Evolutionary conservation across 2,797 vertebrate genomes (phyloP), one percentile per base, ranked within the genome.

Genomic region (Sarcophilus harrisii): DNA sequence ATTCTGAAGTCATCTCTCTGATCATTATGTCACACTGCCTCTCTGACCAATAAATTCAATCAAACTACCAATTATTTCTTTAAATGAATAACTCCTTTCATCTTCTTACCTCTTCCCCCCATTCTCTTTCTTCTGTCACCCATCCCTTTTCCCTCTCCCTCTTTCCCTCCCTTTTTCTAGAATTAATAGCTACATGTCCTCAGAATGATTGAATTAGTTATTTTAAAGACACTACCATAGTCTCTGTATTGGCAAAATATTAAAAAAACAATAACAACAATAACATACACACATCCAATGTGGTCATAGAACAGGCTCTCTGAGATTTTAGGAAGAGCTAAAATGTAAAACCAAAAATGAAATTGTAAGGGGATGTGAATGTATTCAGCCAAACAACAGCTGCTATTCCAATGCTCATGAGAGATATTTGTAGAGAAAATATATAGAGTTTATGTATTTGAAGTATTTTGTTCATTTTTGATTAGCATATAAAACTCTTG

Each of bases 401-500:
- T 52, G 16, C 89, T 92, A 55, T 0, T 18, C 0, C 5, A 96
- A 90, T 92, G 87, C 55, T 89, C 58, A 32, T 28, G 58, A 90
- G 0, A 96, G 97, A 91, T 58, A 92, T 92, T 49, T 93, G 95
- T 54, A 92, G 73, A 95, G 62, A 96, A 1, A 0, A 10, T 11
- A 58, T 0, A 2, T 38, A 8, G 94, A 87, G 38, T 95, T 95
- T 96, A 95, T 92, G 93, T 90, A 45, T 93, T 95, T 54, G 4
- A 54, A 92, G 52, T 94, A 97, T 95, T 8, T 93, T 60, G 58
- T 92, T 97, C 93, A 91, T 93, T 93, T 66, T 58, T 58, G 59
- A 96, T 89, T 52, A 32, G 62, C 58, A 93, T 93, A 57, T 58
- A 91, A 92, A 91, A 94, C 0, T 1, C 29, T 95, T 81, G 52